Percentiles rank a stretch among this genome's conserved stretches.
Conservation (phyloP, 2,113 vertebrate genomes). For the Eonycteris spelaea region DNA sequence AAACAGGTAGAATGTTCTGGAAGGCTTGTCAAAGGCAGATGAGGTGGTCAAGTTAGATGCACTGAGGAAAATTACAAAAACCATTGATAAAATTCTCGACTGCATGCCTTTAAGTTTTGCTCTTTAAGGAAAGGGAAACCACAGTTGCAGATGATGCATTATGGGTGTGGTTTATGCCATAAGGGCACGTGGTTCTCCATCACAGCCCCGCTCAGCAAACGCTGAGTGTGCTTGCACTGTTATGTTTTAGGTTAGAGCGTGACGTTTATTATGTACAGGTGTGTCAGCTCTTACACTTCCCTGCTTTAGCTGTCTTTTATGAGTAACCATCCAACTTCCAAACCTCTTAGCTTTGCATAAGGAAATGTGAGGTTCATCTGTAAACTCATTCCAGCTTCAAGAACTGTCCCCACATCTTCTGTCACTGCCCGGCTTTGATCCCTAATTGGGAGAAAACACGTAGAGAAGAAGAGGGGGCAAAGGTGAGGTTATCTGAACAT, state of each 20-base stretch:
- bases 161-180: rapidly evolving
- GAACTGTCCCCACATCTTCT: background rate
- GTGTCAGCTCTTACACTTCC: background rate
- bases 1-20: background rate
- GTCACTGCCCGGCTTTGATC: background rate
- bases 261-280: background rate
- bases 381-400: background rate
- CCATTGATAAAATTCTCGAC: background rate
- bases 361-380: background rate
- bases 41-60: background rate
- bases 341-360: background rate
- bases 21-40: background rate
- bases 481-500: background rate
- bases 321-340: background rate
- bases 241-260: background rate
- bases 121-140: background rate
- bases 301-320: background rate
- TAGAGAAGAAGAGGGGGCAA: background rate
- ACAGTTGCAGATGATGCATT: background rate
- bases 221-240: rapidly evolving
- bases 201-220: background rate
- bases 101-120: background rate
- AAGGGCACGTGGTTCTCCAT: rapidly evolving
- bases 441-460: background rate
- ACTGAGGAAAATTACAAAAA: background rate